Evolutionary conservation across 2,888 invertebrate genomes (phyloP), one percentile per base, ranked within the genome.

Genomic region (Leptopilina syphax): DNA sequence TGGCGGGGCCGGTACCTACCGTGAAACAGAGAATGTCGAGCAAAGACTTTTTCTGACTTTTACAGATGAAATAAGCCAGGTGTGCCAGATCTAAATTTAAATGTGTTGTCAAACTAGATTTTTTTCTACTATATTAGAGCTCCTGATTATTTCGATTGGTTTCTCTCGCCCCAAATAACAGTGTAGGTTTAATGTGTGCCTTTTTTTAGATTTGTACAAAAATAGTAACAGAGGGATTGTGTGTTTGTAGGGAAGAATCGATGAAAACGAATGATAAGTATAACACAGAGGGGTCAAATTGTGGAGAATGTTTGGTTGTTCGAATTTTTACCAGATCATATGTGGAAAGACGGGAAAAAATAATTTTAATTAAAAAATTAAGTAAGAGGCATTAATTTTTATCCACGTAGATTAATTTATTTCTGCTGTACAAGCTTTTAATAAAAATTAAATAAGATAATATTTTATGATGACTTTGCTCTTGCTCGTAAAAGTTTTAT

Each of bases 11-110:
- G 12, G 50, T 70, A 63, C 65, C 50, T 60, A 47, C 44, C 50
- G 10, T 73, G 70, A 78, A 78, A 78, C 70, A 65, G 73, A 78
- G 70, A 78, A 78, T 73, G 57, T 73, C 34, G 13, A 54, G 27
- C 34, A 27, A 54, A 73, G 4, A 41, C 34, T 73, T 57, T 70
- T 73, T n/a, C 57, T 73, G 57, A 73, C 73, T 73, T 73, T 73
- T 73, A 73, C 73, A 73, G 50, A 73, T 57, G 57, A 73, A 57
- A 70, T 27, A 12, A 57, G 34, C 73, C 73, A 73, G 73, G 73
- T 73, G 57, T 73, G 34, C 73, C 10, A 57, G n/a, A 34, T 73
- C 13, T 60, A 57, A 73, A 73, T 73, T 50, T 73, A 27, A n/a
- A 60, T 73, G 57, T 73, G 41, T 34, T 41, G 9, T 57, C 34